phyloP scores from a whole-genome alignment of 2,797 vertebrate species.

The Pseudopleuronectes americanus region DNA sequence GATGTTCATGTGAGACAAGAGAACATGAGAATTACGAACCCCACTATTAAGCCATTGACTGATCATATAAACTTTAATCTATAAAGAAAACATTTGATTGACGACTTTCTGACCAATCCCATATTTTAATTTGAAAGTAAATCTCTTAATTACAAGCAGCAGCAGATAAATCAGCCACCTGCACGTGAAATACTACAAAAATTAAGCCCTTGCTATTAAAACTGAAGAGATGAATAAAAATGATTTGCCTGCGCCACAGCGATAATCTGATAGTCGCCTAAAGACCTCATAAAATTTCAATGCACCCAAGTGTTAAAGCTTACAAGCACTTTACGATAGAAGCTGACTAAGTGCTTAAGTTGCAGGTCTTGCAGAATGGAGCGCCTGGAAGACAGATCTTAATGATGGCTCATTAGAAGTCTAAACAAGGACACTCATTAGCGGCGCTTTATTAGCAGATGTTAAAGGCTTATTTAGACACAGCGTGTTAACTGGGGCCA shows the following conservation, averaged over 20 bases:
- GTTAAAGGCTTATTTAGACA: conserved; percentile 75
- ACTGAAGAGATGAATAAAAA: conserved; percentile 42
- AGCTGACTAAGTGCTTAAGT: conserved; percentile 68
- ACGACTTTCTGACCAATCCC: neutral
- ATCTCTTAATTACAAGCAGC: neutral
- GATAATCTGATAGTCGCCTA: conserved; percentile 57
- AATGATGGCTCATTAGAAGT: conserved; percentile 81
- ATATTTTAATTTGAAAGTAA: conserved; percentile 11
- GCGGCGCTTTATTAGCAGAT: conserved; percentile 74
- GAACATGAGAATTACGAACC: neutral
- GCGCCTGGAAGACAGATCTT: conserved; percentile 62
- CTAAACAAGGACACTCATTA: conserved; percentile 82
- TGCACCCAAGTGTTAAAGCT: conserved; percentile 60
- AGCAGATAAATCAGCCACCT: conserved; percentile 22
- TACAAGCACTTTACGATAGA: conserved; percentile 59
- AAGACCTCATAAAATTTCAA: conserved; percentile 71
- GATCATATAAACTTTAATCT: neutral
- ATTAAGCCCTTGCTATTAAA: conserved; percentile 31
- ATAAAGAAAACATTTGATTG: neutral
- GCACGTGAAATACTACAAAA: conserved; percentile 5
- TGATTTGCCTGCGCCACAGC: conserved; percentile 35
- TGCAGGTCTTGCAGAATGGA: conserved; percentile 47
- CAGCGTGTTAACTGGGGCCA: conserved; percentile 62
- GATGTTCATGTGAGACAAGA: neutral
- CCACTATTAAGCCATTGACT: no score